Evolutionary conservation across 2,888 invertebrate species (phyloP).

Genomic region (Acronicta leporina): DNA sequence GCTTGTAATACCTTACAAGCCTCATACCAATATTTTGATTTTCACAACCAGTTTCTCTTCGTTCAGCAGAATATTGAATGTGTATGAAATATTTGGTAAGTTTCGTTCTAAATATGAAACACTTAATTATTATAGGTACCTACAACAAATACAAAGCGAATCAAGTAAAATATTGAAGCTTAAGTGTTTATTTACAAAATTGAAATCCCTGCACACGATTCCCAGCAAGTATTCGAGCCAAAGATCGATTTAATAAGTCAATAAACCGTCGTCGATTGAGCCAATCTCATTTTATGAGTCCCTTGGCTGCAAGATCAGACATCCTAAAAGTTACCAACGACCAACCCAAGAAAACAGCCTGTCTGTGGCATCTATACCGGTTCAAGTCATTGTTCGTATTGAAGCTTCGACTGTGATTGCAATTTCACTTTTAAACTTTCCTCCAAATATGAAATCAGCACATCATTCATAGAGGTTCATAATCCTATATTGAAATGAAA

Average conservation of each 20-base stretch:
- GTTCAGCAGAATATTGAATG: conserved; percentile 3
- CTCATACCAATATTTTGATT: conserved; percentile 21
- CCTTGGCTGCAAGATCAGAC: conserved; percentile 78
- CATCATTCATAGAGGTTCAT: neutral
- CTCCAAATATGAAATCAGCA: conserved; percentile 19
- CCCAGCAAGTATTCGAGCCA: conserved; percentile 71
- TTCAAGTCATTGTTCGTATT: conserved; percentile 59
- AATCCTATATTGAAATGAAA: conserved; percentile 39
- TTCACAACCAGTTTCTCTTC: neutral
- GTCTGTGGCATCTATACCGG: conserved; percentile 64
- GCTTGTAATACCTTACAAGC: no score
- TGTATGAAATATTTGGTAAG: conserved; percentile 11
- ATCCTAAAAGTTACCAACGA: conserved; percentile 73
- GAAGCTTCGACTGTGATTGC: conserved; percentile 55
- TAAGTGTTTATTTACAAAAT: conserved; percentile 61
- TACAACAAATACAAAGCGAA: conserved; percentile 35
- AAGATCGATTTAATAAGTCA: conserved; percentile 86
- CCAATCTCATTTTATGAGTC: conserved; percentile 86
- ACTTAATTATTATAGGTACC: neutral
- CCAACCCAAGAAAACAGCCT: conserved; percentile 65
- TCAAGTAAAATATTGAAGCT: conserved; percentile 37
- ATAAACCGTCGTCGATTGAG: conserved; percentile 82
- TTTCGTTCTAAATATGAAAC: conserved; percentile 21
- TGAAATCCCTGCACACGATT: conserved; percentile 64
- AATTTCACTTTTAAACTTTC: conserved; percentile 8